Evolutionary conservation across 2,888 invertebrate genomes (phyloP).

Genomic region (Trachelus troglodyta): DNA sequence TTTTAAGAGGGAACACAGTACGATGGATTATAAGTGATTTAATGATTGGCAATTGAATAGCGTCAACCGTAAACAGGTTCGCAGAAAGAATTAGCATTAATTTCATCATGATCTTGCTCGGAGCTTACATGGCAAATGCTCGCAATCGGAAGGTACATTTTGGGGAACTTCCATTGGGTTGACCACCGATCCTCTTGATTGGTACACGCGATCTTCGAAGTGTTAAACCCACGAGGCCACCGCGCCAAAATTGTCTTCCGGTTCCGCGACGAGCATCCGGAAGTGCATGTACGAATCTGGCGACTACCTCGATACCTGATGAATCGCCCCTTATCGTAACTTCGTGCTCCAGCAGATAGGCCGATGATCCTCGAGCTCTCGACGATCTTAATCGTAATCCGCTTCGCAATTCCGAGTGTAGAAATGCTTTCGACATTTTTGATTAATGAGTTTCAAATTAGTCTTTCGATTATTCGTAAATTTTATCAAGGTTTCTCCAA

Average conservation of each 20-base stretch:
- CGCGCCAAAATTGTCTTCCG: slow-evolving; percentile 33
- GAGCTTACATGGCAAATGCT: slow-evolving; percentile 35
- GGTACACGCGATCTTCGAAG: slow-evolving; percentile 35
- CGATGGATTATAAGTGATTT: not conserved
- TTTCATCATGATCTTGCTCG: not conserved
- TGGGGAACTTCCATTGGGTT: slow-evolving; percentile 12
- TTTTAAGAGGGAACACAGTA: not conserved
- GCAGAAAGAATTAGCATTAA: not conserved
- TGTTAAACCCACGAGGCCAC: slow-evolving; percentile 47
- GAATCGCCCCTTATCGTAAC: slow-evolving; percentile 43
- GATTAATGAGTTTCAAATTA: not conserved
- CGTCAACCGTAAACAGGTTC: not conserved
- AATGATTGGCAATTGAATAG: not conserved
- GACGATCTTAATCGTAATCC: slow-evolving; percentile 3
- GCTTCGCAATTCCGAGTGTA: slow-evolving; percentile 10
- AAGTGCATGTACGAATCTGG: slow-evolving; percentile 48
- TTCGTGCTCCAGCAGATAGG: slow-evolving; percentile 49
- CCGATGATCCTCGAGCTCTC: slow-evolving; percentile 4
- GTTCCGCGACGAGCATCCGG: slow-evolving; percentile 30
- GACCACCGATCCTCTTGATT: slow-evolving; percentile 33
- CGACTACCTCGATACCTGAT: slow-evolving; percentile 46
- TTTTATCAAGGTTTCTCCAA: not conserved
- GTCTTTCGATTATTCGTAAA: not conserved
- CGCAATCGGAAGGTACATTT: slow-evolving; percentile 30
- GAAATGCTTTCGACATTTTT: slow-evolving; percentile 12